Evolutionary conservation across 2,888 invertebrate species (phyloP).

Genomic region (Melanostoma mellinum): DNA sequence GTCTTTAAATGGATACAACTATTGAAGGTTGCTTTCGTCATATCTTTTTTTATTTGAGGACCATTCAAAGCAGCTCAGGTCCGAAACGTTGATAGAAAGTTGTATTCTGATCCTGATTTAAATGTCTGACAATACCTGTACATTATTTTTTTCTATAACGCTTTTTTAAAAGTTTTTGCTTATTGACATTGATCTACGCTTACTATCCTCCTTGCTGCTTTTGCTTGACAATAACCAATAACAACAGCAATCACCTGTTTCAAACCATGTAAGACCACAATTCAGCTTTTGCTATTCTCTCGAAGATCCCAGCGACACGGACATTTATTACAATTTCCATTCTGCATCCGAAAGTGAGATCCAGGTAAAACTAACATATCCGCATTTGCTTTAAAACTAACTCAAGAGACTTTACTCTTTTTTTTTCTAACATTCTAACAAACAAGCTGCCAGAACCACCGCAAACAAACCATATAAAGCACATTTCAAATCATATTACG

Average conservation of each 20-base stretch:
- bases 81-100: too few species aligned
- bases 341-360: constrained; percentile 53
- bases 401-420: not conserved
- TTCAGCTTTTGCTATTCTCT: constrained; percentile 81
- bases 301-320: constrained; percentile 78
- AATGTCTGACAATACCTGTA: too few species aligned
- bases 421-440: constrained; percentile 19
- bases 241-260: constrained; percentile 73
- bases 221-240: constrained; percentile 38
- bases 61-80: too few species aligned
- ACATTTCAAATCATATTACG: constrained; percentile 57
- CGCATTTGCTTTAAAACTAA: constrained; percentile 44
- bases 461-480: constrained; percentile 33
- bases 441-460: constrained; percentile 17
- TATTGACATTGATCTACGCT: too few species aligned
- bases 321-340: constrained; percentile 75
- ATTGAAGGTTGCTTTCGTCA: too few species aligned
- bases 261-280: constrained; percentile 78
- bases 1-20: too few species aligned
- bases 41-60: too few species aligned
- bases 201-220: constrained; percentile 34
- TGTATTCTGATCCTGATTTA: too few species aligned
- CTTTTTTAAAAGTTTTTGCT: too few species aligned
- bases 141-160: too few species aligned
- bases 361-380: constrained; percentile 49